phyloP scores from a whole-genome alignment of 2,888 invertebrate genomes.

The Noctuana brunneofusca region DNA sequence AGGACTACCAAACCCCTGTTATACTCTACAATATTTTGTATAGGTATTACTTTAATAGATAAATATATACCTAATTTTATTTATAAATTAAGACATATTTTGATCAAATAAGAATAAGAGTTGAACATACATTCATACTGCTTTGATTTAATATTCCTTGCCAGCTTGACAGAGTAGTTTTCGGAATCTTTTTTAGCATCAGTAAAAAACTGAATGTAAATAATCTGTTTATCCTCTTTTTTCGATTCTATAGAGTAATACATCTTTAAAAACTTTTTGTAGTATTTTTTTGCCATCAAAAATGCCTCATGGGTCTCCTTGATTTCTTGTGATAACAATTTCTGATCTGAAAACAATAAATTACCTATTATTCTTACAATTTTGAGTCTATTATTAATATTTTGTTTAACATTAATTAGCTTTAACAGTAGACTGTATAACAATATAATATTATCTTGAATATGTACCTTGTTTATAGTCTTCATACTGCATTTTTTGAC shows the following conservation, averaged over 20 bases:
- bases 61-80: too few relatives aligned
- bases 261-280: slow-evolving; percentile 70
- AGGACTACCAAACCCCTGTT: too few relatives aligned
- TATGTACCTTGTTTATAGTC: slow-evolving; percentile 59
- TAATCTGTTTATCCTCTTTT: slow-evolving; percentile 52
- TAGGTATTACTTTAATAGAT: too few relatives aligned
- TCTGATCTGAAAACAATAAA: slow-evolving; percentile 60
- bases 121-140: slow-evolving; percentile 62
- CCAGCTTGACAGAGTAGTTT: slow-evolving; percentile 60
- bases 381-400: too few relatives aligned
- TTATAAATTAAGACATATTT: too few relatives aligned
- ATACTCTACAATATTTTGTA: too few relatives aligned
- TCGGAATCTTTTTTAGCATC: slow-evolving; percentile 70
- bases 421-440: neutral
- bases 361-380: too few relatives aligned
- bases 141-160: slow-evolving; percentile 54
- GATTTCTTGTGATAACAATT: slow-evolving; percentile 66
- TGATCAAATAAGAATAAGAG: too few relatives aligned
- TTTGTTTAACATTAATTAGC: neutral
- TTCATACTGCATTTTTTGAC: slow-evolving; percentile 60
- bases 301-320: slow-evolving; percentile 77
- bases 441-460: neutral
- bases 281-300: slow-evolving; percentile 73
- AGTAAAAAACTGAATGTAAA: slow-evolving; percentile 73
- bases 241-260: slow-evolving; percentile 68